Evolutionary conservation across 2,113 vertebrate species (phyloP).

Genomic region (Antechinus flavipes): DNA sequence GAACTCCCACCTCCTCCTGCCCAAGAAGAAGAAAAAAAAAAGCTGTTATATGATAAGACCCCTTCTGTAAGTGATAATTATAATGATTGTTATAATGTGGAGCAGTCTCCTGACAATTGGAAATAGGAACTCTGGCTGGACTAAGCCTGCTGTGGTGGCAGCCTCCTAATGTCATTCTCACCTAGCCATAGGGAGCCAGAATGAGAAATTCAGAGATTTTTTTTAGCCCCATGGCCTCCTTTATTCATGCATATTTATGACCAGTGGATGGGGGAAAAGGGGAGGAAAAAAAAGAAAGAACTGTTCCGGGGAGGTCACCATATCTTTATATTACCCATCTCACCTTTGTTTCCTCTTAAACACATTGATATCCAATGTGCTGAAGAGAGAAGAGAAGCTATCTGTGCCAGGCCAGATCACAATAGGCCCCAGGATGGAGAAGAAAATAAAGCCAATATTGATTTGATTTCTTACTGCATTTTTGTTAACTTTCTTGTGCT

Average conservation of each 20-base stretch:
- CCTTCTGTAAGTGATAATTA: conserved; percentile 82
- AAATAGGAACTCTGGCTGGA: conserved; percentile 72
- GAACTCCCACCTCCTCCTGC: conserved; percentile 62
- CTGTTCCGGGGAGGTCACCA: conserved; percentile 76
- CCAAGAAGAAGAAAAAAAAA: conserved; percentile 11
- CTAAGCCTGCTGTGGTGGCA: conserved; percentile 72
- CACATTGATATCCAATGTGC: not conserved
- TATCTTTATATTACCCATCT: conserved; percentile 84
- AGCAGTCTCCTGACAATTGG: conserved; percentile 67
- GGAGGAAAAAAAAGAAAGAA: conserved; percentile 60
- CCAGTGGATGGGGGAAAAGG: conserved; percentile 60
- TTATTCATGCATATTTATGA: conserved; percentile 80
- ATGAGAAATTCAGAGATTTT: conserved; percentile 70
- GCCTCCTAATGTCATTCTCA: conserved; percentile 75
- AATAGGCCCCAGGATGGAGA: conserved; percentile 50
- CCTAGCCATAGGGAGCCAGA: conserved; percentile 49
- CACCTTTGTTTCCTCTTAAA: conserved; percentile 78
- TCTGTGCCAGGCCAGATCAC: conserved; percentile 57
- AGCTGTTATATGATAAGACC: conserved; percentile 82
- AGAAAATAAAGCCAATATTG: conserved; percentile 65
- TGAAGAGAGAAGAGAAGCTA: conserved; percentile 14
- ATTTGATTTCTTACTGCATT: conserved; percentile 71
- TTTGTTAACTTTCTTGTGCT: conserved; percentile 45
- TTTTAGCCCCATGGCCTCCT: conserved; percentile 77
- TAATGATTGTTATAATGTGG: conserved; percentile 79